Base-by-base conservation (phyloP, 2,113 vertebrate genomes). In the Lates calcarifer region DNA sequence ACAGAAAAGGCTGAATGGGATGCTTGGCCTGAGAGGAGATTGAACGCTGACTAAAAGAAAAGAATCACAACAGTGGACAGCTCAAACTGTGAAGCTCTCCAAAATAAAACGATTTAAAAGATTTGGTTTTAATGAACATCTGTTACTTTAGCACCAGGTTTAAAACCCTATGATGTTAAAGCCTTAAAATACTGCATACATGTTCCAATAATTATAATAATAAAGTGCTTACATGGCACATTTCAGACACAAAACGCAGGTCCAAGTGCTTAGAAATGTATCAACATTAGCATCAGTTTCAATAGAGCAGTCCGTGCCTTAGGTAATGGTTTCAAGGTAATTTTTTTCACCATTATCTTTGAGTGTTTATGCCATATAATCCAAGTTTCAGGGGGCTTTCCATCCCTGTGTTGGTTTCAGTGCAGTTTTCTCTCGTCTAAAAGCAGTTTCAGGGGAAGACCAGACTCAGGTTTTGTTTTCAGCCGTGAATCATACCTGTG, bases 1-100 rank as follows among this genome's bases (percentile, higher is more conserved):
- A 62, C 28, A 71, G 58, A 76, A 82, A 45, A 62, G 18, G 22
- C 15, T 47, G 41, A 55, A 41, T 15, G 8, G 15, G 20, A 14
- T 3, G 3, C 29, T 12, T 3, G 51, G 28, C 22, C 37, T n/a
- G 2, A 28, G 37, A 45, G 18, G 20, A 60, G 10, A 53, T 1
- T 17, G 55, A 29, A 13, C 29, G 10, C 26, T 11, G 14, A 45
- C 43, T 45, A 47, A 22, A 47, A 49, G 2, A 41, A 41, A 41
- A 2, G 2, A 13, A 12, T 13, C 1, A 41, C 11, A 49, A 3
- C 18, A n/a, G 45, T 18, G 15, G 45, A 47, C 10, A 7, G 18
- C 1, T n/a, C 3, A 2, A 9, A 3, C 47, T 49, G 20, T n/a
- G 20, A 49, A 22, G n/a, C 47, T 22, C 15, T 2, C 5, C 6